phyloP scores from a whole-genome alignment of 2,888 invertebrate species.

The Callosobruchus maculatus region DNA sequence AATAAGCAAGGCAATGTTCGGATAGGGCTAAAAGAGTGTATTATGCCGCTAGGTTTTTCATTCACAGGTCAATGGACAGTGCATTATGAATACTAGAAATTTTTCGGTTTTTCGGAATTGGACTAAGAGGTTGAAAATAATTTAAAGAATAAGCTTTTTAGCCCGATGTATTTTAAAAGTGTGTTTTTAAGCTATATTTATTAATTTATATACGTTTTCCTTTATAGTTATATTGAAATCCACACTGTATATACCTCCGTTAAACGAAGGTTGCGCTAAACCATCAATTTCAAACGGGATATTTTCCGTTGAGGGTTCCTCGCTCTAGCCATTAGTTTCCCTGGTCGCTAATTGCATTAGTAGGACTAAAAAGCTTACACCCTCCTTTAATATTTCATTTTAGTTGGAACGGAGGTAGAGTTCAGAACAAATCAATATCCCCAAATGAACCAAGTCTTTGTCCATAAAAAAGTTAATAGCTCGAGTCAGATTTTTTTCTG shows the following conservation, averaged over 20 bases:
- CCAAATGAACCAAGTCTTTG: background rate
- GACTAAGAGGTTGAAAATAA: too few relatives aligned
- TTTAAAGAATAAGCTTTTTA: too few relatives aligned
- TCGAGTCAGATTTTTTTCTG: background rate
- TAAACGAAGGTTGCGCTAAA: background rate
- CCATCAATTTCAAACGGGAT: background rate
- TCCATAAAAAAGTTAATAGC: background rate
- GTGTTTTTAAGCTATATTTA: too few relatives aligned
- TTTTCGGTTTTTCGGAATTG: too few relatives aligned
- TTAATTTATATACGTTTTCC: too few relatives aligned
- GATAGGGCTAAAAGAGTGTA: too few relatives aligned
- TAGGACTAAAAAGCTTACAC: background rate
- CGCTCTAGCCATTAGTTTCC: background rate
- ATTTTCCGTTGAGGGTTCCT: background rate
- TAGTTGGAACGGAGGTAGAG: background rate
- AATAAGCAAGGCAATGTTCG: too few relatives aligned
- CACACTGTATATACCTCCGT: background rate
- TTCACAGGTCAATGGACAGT: too few relatives aligned
- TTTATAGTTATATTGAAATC: too few relatives aligned
- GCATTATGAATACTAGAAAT: too few relatives aligned
- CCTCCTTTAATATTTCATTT: background rate
- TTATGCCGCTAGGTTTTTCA: too few relatives aligned
- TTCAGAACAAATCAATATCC: background rate
- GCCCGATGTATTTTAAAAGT: too few relatives aligned
- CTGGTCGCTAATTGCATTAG: background rate